Evolutionary conservation across 1,140 invertebrate genomes (phyloP).

Genomic region (Sinella curviseta): DNA sequence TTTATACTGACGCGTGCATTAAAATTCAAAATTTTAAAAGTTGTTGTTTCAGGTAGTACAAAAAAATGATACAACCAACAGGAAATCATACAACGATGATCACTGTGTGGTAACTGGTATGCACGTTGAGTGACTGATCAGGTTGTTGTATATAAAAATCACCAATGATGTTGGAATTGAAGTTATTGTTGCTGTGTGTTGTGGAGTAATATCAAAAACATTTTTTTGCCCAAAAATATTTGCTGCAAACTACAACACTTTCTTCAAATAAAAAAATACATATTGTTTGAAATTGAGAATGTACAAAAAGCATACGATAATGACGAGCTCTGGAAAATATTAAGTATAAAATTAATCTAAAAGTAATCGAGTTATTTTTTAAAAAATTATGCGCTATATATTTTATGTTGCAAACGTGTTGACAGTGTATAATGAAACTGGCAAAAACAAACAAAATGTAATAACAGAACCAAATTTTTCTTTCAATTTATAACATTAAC

Average conservation of each 20-base stretch:
- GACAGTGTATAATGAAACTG: not conserved
- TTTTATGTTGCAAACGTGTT: not conserved
- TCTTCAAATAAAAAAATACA: not conserved
- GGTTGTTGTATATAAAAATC: not conserved
- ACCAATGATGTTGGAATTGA: not conserved
- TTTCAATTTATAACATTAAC: no score
- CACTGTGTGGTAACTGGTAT: no score
- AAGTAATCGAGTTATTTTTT: not conserved
- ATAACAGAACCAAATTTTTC: no score
- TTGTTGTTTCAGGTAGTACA: no score
- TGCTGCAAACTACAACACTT: not conserved
- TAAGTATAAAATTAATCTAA: not conserved
- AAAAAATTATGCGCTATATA: not conserved
- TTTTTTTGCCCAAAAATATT: not conserved
- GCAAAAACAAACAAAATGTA: not conserved
- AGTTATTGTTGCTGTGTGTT: not conserved
- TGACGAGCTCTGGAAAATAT: not conserved
- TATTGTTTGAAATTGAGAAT: not conserved
- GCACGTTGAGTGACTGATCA: not conserved
- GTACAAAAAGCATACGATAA: not conserved
- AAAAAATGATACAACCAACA: no score
- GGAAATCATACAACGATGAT: no score
- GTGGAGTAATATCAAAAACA: not conserved
- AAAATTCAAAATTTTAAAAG: no score
- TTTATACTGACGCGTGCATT: no score